Evolutionary conservation across 2,113 vertebrate genomes (phyloP), one percentile per base, ranked within the genome.

Genomic region (Galemys pyrenaicus): DNA sequence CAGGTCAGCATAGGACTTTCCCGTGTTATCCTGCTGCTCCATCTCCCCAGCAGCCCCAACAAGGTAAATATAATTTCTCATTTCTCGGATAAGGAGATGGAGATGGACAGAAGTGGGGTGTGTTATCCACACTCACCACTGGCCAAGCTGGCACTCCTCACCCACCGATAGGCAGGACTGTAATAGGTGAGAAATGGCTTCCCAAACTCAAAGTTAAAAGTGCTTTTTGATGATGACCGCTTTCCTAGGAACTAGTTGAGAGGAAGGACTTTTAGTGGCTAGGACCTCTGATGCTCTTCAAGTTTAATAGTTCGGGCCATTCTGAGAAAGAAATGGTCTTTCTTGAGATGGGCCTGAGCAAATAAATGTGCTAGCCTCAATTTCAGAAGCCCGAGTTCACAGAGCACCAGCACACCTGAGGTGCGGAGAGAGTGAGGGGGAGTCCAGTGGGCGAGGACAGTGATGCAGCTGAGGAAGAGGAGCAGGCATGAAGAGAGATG

Each of bases 311-410:
- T 26, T 56, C 30, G 37, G 51, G 62, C 10, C 15, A 68, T 87
- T 87, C 54, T 92, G 87, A 78, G 22, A 17, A 46, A 60, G 75
- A 80, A 64, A 41, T 7, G 39, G 17, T 28, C 81, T 86, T 81
- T 62, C 75, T 56, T 17, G 62, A 87, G 51, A 93, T 7, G 44
- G 24, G 19, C 80, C 1, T 0, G 24, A 1, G 24, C 37, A 86
- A 80, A 85, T 24, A 26, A 41, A 46, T 20, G 32, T 28, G 30
- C 28, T 80, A 19, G 15, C 54, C 28, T 89, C 84, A 35, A 24
- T 89, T 51, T 65, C 10, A 13, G 51, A 46, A 64, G 11, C 75
- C 37, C 0, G 0, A 11, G 28, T 12, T 35, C 49, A 3, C 32
- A 74, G 88, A 71, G 37, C 19, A 2, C 1, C 16, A 35, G 49